Conservation (phyloP, 2,797 vertebrate genomes). For the Gobionotothen gibberifrons region DNA sequence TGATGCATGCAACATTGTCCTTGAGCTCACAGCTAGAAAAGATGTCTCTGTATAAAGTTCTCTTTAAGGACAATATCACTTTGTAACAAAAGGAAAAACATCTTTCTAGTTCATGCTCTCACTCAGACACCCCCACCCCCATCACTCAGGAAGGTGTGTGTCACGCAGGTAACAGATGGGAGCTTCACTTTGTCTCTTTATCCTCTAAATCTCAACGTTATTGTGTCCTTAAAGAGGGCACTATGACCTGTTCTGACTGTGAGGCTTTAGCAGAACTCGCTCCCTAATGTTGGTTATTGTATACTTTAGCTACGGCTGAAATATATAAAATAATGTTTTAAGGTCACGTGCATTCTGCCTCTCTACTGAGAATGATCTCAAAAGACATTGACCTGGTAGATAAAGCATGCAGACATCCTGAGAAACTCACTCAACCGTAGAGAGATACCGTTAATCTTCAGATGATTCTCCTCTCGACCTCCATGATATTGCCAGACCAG, state of each 20-base stretch:
- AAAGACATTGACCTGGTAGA: background rate
- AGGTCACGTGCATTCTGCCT: background rate
- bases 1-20: conserved; percentile 28
- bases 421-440: background rate
- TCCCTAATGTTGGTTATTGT: conserved; percentile 14
- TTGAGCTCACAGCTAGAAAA: conserved; percentile 28
- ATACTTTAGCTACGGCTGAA: background rate
- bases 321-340: background rate
- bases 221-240: conserved; percentile 41
- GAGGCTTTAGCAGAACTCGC: background rate
- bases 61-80: conserved; percentile 55
- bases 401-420: background rate
- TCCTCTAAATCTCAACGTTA: conserved; percentile 43
- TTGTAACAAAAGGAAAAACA: conserved; percentile 48
- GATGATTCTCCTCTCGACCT: conserved; percentile 17
- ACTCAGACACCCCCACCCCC: conserved; percentile 38
- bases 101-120: conserved; percentile 60
- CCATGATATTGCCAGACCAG: conserved; percentile 1
- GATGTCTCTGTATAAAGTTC: conserved; percentile 29
- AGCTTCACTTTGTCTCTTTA: conserved; percentile 23
- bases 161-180: conserved; percentile 58
- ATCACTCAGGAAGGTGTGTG: conserved; percentile 42
- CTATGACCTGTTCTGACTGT: conserved; percentile 14
- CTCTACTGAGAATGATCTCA: background rate
- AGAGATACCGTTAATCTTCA: too few relatives aligned